phyloP scores from a whole-genome alignment of 2,888 invertebrate species.

The Lithophane leautieri region DNA sequence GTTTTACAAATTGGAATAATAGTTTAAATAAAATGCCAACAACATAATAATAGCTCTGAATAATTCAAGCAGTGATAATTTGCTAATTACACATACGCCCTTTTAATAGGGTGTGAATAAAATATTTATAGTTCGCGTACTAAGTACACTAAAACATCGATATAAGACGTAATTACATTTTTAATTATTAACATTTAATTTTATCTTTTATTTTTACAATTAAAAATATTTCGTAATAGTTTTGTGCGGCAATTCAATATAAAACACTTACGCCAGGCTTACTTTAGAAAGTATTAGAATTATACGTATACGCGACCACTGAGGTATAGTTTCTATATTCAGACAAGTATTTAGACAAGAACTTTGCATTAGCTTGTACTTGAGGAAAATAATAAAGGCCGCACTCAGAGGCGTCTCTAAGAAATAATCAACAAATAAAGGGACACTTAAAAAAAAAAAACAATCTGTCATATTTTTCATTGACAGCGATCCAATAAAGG shows the following conservation, averaged over 20 bases:
- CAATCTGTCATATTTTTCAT: no score
- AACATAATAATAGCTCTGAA: conserved; percentile 74
- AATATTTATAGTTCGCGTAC: conserved; percentile 53
- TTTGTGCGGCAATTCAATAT: conserved; percentile 47
- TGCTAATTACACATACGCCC: conserved; percentile 50
- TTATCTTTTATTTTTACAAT: conserved; percentile 34
- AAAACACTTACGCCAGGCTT: not conserved
- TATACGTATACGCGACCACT: not conserved
- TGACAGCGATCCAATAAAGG: not conserved
- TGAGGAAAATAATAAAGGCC: not conserved
- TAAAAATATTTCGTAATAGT: conserved; percentile 16
- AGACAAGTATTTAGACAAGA: not conserved
- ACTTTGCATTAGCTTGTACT: conserved; percentile 5
- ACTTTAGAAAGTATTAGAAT: conserved; percentile 24
- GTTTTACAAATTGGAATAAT: conserved; percentile 84
- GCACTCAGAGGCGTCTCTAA: not conserved
- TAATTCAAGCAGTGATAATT: conserved; percentile 74
- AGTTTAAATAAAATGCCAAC: conserved; percentile 87
- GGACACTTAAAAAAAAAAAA: not conserved
- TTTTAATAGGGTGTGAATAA: conserved; percentile 40
- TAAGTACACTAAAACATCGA: conserved; percentile 57
- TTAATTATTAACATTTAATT: conserved; percentile 51
- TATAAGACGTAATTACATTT: conserved; percentile 54
- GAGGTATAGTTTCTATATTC: conserved; percentile 1
- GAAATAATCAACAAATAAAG: not conserved